Conservation (phyloP, 2,797 vertebrate genomes). For the Myotis findleyi region DNA sequence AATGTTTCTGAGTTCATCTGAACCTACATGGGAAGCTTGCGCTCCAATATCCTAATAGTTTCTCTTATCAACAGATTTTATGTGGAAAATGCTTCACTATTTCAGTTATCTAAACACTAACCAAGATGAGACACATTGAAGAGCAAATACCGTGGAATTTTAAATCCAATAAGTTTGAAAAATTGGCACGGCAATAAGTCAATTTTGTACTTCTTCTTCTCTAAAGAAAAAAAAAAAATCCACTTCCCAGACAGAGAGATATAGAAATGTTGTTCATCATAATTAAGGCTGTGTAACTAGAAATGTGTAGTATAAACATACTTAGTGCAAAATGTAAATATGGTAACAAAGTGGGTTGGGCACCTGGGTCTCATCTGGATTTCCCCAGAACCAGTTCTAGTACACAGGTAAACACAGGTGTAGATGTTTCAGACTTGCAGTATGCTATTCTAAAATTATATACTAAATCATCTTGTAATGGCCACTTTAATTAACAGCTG, state of each 20-base stretch:
- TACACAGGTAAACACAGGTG: slow-evolving; percentile 82
- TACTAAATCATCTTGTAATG: slow-evolving; percentile 70
- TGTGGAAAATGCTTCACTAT: slow-evolving; percentile 9
- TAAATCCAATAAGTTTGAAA: slow-evolving; percentile 40
- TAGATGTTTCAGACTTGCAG: slow-evolving; percentile 69
- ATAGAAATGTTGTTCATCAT: slow-evolving; percentile 71
- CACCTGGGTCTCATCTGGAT: slow-evolving; percentile 81
- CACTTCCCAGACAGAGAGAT: slow-evolving; percentile 17
- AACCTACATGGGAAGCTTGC: not conserved
- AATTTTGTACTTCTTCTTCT: slow-evolving; percentile 52
- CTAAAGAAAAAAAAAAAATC: not conserved
- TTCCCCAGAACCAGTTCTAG: slow-evolving; percentile 69
- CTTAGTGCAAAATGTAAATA: slow-evolving; percentile 78
- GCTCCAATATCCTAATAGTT: not conserved
- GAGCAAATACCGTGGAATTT: slow-evolving; percentile 7
- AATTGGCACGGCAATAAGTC: slow-evolving; percentile 25
- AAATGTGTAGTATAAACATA: slow-evolving; percentile 78
- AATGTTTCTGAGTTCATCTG: not conserved
- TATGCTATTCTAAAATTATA: slow-evolving; percentile 74
- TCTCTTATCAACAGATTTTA: slow-evolving; percentile 25
- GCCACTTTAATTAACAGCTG: slow-evolving; percentile 79
- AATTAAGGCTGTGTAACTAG: slow-evolving; percentile 71
- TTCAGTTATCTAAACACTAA: not conserved
- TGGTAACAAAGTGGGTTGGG: slow-evolving; percentile 72
- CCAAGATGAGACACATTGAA: not conserved